Base-by-base conservation (phyloP, 2,888 invertebrate species). In the Amblyjoppa fuscipennis region DNA sequence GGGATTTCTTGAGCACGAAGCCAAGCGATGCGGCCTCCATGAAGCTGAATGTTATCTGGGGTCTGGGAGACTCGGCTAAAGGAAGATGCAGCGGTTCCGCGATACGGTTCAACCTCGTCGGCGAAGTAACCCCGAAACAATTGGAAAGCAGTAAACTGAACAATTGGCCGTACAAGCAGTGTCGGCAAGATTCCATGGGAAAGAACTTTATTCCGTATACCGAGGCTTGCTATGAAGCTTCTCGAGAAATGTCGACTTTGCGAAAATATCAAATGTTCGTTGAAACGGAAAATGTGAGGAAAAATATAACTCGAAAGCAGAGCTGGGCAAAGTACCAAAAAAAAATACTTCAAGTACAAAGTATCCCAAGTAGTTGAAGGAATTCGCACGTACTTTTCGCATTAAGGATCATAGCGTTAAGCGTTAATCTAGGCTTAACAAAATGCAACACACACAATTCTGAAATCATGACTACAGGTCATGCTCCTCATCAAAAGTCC, bases 191-290 rank as follows among this genome's bases (percentile, higher is more conserved):
- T 66, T 83, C 90, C 1, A 73, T 82, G 56, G 91, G 87, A 7
- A 93, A 92, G 80, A 85, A 51, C 9, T 89, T 90, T 56, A 80
- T 90, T 6, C 93, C 93, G n/a, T 93, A 92, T 45, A 91, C 93
- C 0, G 90, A 92, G 76, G 91, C 93, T 66, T 94, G 94, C 76
- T 93, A 93, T 77, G 91, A 92, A 88, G 89, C 89, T 20, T 94
- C 93, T 6, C 92, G 89, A 75, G 93, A 94, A 90, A 89, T 94
- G 78, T 93, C 93, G 5, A 94, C 93, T 11, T 87, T 93, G 16
- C 89, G 93, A 79, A 92, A 90, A 79, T 94, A 93, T 84, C 86
- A 91, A 87, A 87, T 91, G 59, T 77, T 85, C 41, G 87, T 91
- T 20, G 71, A 85, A 31, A 89, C 92, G 51, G 90, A 91, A 88